Base-by-base conservation (phyloP, 2,888 invertebrate genomes). In the Chrysolina haemoptera region DNA sequence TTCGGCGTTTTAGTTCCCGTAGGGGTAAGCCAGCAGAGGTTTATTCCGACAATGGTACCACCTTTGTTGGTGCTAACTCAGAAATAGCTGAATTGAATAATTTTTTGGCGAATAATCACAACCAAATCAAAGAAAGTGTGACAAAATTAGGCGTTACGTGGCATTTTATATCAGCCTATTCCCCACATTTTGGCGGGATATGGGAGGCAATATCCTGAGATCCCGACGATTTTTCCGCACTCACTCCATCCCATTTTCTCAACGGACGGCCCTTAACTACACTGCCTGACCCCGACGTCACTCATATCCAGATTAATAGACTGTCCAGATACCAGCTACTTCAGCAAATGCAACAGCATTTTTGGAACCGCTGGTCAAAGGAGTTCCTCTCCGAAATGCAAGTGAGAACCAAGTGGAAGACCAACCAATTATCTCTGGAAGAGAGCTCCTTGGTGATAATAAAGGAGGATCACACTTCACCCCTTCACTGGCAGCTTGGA, bases 31-130 rank as follows among this genome's bases (percentile, higher is more conserved):
- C 79, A 3, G 40, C 43, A n/a, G 41, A 73, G 6, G 74, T 84
- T 4, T 79, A 68, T 62, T 81, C 79, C 9, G 84, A 84, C 46
- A 81, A 82, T 62, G 84, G 80, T 0, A 82, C 79, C 0, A 83
- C 81, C 55, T 82, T 82, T 62, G 75, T 79, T 8, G 79, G 76
- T 4, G 78, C 78, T n/a, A 67, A 68, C 11, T 71, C 35, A 10
- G 75, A 78, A 73, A 48, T 78, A 40, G 55, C 22, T 12, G 70
- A 70, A n/a, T 27, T 64, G 22, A 48, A 9, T 6, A 12, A 66
- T 14, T 66, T 65, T 65, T 46, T 71, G 12, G 46, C 12, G 11
- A 12, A 66, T 59, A 62, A 68, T n/a, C n/a, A 27, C 14, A 14
- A 2, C 16, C 16, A 20, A 14, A 62, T n/a, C 20, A n/a, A n/a